Percentiles rank a stretch among this genome's conserved stretches.
Evolutionary conservation across 2,888 invertebrate species (phyloP).

Genomic region (Ectemnius continuus): DNA sequence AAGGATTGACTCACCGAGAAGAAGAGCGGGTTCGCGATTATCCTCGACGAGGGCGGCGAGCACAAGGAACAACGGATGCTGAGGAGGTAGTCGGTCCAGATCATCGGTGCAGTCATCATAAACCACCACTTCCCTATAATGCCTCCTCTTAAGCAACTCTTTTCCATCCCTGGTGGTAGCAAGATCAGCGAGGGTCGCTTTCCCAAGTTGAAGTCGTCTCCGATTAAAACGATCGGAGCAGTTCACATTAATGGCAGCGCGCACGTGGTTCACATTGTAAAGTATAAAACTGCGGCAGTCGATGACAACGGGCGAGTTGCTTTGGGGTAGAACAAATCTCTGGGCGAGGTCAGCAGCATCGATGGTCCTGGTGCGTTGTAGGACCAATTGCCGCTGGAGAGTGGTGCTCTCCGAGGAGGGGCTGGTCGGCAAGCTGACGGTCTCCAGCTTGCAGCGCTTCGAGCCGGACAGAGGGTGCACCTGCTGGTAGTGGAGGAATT

Average conservation of each 20-base stretch:
- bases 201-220: constrained; percentile 83
- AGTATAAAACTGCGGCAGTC: constrained; percentile 86
- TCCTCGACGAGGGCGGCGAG: constrained; percentile 84
- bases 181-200: constrained; percentile 83
- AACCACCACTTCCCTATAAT: constrained; percentile 83
- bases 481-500: constrained; percentile 46
- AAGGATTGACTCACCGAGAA: constrained; percentile 82
- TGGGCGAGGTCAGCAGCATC: constrained; percentile 79
- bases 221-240: constrained; percentile 86
- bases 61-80: constrained; percentile 83
- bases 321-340: constrained; percentile 69
- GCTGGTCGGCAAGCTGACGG: constrained; percentile 78
- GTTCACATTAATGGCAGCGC: constrained; percentile 85
- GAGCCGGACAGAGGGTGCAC: constrained; percentile 69
- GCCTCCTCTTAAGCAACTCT: constrained; percentile 80
- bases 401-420: constrained; percentile 81
- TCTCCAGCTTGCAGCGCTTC: constrained; percentile 81
- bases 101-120: constrained; percentile 85
- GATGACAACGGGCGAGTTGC: constrained; percentile 77
- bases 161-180: constrained; percentile 83
- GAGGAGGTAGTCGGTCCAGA: constrained; percentile 80
- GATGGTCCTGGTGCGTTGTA: constrained; percentile 80
- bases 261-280: constrained; percentile 85
- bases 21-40: constrained; percentile 83
- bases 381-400: constrained; percentile 79